phyloP scores from a whole-genome alignment of 2,797 vertebrate genomes.

The Saxicola maurus region DNA sequence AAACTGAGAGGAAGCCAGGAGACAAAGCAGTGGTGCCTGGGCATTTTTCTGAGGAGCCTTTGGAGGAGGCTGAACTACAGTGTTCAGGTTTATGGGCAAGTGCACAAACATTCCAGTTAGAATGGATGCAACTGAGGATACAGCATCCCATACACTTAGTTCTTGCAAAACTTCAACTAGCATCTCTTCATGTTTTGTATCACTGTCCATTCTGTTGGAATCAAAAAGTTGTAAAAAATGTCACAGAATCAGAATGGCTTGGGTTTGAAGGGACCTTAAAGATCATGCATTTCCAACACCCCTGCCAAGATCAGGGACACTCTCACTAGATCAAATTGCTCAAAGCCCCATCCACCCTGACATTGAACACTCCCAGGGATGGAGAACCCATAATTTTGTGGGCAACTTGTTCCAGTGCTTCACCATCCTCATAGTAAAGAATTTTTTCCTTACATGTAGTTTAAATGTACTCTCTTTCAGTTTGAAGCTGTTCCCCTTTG shows the following conservation, averaged over 20 bases:
- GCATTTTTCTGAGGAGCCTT: neutral
- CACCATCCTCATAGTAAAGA: neutral
- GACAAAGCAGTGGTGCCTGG: neutral
- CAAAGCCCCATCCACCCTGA: neutral
- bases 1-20: neutral
- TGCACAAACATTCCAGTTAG: neutral
- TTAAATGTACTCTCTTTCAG: neutral
- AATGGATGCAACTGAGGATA: neutral
- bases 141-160: neutral
- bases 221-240: neutral
- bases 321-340: neutral
- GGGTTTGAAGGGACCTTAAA: neutral
- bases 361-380: neutral
- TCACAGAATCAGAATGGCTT: neutral
- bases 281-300: neutral
- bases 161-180: neutral
- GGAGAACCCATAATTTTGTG: neutral
- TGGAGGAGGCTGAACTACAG: neutral
- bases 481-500: neutral
- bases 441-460: neutral
- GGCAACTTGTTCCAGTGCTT: neutral
- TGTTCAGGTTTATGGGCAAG: neutral
- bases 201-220: neutral
- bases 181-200: neutral
- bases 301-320: neutral